Base-by-base conservation (phyloP, 2,888 invertebrate genomes). In the Xiphydria camelus region DNA sequence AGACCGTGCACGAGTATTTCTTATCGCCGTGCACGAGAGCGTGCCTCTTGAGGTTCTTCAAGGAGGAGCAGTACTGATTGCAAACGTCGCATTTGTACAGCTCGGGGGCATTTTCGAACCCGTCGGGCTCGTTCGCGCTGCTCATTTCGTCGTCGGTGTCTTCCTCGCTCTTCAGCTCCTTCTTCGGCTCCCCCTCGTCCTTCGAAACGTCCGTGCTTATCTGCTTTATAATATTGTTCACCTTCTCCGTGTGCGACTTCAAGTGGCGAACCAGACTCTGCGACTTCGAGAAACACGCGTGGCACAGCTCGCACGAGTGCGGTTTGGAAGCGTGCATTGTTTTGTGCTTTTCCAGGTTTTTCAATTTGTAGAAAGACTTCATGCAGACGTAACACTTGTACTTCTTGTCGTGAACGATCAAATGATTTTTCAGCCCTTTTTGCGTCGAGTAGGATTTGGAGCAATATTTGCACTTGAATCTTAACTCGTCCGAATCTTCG, bases 1-100 rank as follows among this genome's bases (percentile, higher is more conserved):
- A 75, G 1, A 75, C 75, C 1, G 73, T 73, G 33, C 75, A 75
- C 0, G 74, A 71, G 47, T 73, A 75, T 41, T 75, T 75, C 36
- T 70, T 73, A n/a, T 75, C 75, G 0, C 74, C 75, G 20, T 75
- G 75, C n/a, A 73, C 64, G 2, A 74, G 57, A 4, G 66, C 45
- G 26, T 74, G 75, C 17, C 73, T 57, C 37, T 71, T 74, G 2
- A 75, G 41, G 55, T 73, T 74, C 38, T 73, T 75, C 23, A 70
- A 21, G 1, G 74, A 68, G 4, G 75, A 72, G 52, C 72, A 75
- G 41, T 67, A 70, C 44, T 75, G 71, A 34, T 66, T 61, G 41
- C 75, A 75, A 33, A 62, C 57, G 22, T 74, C 65, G 35, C 75
- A 75, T 43, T 73, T 75, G 48, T 70, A 74, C 36, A 73, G 53